These are phyloP conservation scores for Choloepus hoffmanni DNA, from an alignment of 2,113 vertebrate genomes.

Conservation along the genomic window DNA sequence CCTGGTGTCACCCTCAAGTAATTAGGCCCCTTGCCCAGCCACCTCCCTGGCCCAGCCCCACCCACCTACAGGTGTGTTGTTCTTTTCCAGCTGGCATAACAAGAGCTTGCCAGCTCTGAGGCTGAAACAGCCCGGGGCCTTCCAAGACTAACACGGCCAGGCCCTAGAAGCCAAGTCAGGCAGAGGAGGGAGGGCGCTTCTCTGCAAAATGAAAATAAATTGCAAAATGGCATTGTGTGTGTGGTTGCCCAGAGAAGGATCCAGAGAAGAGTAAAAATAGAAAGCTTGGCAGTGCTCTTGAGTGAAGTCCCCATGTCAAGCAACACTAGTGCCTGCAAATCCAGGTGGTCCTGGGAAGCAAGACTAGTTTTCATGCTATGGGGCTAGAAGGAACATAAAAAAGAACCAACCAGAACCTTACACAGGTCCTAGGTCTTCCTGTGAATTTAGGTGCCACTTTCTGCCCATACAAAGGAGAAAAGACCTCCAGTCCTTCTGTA, in stretches of 20 bases:
- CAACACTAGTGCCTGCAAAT: neutral
- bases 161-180: conserved; percentile 51
- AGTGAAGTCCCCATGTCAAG: neutral
- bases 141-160: conserved; percentile 86
- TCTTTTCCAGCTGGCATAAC: conserved; percentile 88
- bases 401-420: neutral
- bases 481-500: neutral
- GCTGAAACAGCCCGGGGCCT: conserved; percentile 66
- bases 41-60: conserved; percentile 71
- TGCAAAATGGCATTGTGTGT: conserved; percentile 79
- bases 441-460: neutral
- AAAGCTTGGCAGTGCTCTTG: conserved; percentile 72
- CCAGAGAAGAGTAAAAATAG: conserved; percentile 78
- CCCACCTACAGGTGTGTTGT: conserved; percentile 86
- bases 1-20: conserved; percentile 78
- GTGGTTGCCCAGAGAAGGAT: conserved; percentile 76
- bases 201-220: conserved; percentile 85
- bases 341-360: conserved; percentile 58
- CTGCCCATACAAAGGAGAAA: neutral
- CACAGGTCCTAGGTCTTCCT: neutral
- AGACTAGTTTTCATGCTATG: neutral
- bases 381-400: neutral
- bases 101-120: conserved; percentile 80
- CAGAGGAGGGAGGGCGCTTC: conserved; percentile 79
- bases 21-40: conserved; percentile 77